A percentile compares a stretch with the other conserved stretches of the same genome.
Evolutionary conservation across 1,140 invertebrate species (phyloP).

Genomic region (Conus ventricosus): DNA sequence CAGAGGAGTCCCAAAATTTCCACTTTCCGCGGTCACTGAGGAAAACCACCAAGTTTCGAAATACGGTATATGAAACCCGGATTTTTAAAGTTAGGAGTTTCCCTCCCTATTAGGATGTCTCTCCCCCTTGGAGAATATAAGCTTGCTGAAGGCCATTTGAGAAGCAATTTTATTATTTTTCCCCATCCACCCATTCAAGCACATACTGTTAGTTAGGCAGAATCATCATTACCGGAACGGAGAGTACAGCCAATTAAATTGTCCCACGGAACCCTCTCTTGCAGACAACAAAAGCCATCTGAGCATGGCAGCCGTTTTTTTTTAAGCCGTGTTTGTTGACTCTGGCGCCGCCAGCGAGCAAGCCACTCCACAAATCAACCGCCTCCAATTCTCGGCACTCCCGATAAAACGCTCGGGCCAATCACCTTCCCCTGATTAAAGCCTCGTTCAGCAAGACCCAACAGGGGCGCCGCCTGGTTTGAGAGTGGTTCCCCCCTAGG

Average conservation of each 20-base stretch:
- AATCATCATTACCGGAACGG: not conserved
- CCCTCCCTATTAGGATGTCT: no score
- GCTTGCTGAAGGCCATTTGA: no score
- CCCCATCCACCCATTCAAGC: no score
- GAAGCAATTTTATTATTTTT: no score
- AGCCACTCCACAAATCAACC: not conserved
- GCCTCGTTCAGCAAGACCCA: conserved; percentile 13
- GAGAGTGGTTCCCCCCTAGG: not conserved
- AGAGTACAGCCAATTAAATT: conserved; percentile 4
- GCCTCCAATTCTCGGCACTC: not conserved
- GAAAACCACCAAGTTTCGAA: no score
- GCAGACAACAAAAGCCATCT: conserved; percentile 14
- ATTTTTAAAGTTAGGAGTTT: no score
- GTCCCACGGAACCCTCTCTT: not conserved
- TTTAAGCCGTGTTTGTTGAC: conserved; percentile 8
- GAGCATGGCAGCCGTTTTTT: conserved; percentile 6
- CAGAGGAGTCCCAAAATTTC: no score
- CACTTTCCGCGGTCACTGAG: no score
- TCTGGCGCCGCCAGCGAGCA: not conserved
- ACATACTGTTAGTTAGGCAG: no score
- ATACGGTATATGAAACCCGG: no score
- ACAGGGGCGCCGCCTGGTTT: not conserved
- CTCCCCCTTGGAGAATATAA: no score
- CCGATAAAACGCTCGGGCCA: not conserved
- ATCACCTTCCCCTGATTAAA: conserved; percentile 23